Percentiles rank a stretch among this genome's conserved stretches.
phyloP scores from a whole-genome alignment of 1,140 invertebrate genomes.

The Orchestia grillus region DNA sequence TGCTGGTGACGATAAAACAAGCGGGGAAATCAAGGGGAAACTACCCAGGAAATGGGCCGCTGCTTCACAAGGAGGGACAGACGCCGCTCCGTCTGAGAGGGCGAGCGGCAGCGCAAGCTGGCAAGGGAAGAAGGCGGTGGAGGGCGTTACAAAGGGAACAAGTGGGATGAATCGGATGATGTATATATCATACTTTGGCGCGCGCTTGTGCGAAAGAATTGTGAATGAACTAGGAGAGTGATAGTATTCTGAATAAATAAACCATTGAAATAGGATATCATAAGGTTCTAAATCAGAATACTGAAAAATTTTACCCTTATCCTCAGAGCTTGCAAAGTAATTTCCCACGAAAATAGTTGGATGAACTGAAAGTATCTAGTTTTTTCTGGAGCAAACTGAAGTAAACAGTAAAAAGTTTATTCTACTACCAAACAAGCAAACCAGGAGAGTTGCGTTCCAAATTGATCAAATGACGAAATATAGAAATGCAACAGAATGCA shows the following conservation, averaged over 20 bases:
- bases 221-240: background rate
- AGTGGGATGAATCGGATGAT: background rate
- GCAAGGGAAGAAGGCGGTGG: background rate
- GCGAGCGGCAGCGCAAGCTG: background rate
- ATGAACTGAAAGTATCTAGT: background rate
- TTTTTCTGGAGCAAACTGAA: too few species aligned
- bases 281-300: background rate
- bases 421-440: too few species aligned
- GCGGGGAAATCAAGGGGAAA: conserved; percentile 50
- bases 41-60: conserved; percentile 48
- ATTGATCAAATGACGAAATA: too few species aligned
- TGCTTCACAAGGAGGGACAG: conserved; percentile 31
- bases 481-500: too few species aligned
- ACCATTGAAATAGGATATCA: background rate
- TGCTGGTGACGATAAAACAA: conserved; percentile 51
- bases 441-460: too few species aligned
- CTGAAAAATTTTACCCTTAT: background rate
- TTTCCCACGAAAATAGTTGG: background rate
- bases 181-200: background rate
- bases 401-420: too few species aligned
- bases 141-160: background rate
- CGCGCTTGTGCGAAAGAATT: background rate
- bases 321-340: background rate
- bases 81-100: background rate
- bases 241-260: background rate